Conservation (phyloP, 92 coral and sea anemone genomes). For the Parazoanthus swiftii region DNA sequence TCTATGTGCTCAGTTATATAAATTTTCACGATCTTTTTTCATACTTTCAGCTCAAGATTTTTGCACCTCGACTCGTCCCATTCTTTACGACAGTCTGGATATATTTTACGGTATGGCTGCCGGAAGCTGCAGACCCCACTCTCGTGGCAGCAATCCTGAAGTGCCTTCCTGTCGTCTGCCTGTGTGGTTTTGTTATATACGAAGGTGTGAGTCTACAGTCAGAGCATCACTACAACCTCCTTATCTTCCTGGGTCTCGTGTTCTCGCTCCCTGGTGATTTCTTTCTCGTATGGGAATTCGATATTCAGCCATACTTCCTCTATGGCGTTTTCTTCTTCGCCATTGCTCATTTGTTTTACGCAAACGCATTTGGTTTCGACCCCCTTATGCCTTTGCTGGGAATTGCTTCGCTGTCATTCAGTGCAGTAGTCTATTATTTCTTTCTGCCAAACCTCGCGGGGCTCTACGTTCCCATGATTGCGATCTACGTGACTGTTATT, state of each 20-base stretch:
- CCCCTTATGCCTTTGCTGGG: constrained; percentile 47
- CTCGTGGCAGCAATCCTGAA: constrained; percentile 48
- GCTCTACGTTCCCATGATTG: constrained; percentile 40
- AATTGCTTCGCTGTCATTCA: constrained; percentile 17
- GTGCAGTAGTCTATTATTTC: constrained; percentile 29
- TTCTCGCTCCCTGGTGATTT: constrained; percentile 70
- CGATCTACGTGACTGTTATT: constrained; percentile 50
- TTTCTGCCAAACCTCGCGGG: constrained; percentile 60
- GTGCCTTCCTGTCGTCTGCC: constrained; percentile 63
- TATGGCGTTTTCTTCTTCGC: constrained; percentile 62
- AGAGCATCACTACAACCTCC: constrained; percentile 51
- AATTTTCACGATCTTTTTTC: neutral
- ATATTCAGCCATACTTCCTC: constrained; percentile 30
- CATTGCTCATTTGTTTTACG: constrained; percentile 58
- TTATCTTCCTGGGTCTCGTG: constrained; percentile 55
- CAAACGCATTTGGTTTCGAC: constrained; percentile 56
- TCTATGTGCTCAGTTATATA: no score
- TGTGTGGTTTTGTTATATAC: constrained; percentile 56
- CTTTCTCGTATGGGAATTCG: constrained; percentile 64
- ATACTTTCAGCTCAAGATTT: constrained; percentile 46
- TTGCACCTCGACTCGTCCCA: constrained; percentile 56
- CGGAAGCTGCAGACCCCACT: constrained; percentile 59
- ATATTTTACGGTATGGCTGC: constrained; percentile 62
- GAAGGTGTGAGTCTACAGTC: constrained; percentile 48
- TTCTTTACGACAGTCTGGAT: constrained; percentile 53